Evolutionary conservation across 2,888 invertebrate genomes (phyloP).

Genomic region (Copidosoma aretas): DNA sequence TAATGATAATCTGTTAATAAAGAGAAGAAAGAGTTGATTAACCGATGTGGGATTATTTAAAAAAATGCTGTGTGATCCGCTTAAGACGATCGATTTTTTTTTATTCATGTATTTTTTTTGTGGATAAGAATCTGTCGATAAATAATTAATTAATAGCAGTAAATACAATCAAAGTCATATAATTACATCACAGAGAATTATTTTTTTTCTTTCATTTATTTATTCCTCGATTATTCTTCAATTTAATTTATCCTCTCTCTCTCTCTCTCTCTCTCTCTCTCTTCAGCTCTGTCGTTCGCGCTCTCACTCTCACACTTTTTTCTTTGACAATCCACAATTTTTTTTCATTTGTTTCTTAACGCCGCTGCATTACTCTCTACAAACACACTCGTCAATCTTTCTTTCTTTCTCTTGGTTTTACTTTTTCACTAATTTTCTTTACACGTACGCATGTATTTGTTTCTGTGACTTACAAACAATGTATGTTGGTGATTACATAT

Average conservation of each 20-base stretch:
- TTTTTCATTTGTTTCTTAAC: slow-evolving; percentile 18
- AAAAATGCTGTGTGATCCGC: slow-evolving; percentile 33
- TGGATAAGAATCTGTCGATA: slow-evolving; percentile 39
- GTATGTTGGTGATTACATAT: slow-evolving; percentile 36
- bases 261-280: slow-evolving; percentile 31
- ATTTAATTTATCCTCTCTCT: slow-evolving; percentile 27
- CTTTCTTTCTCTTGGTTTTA: slow-evolving; percentile 10
- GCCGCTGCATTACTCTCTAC: slow-evolving; percentile 5
- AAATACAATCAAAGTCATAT: slow-evolving; percentile 50
- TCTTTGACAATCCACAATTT: slow-evolving; percentile 1
- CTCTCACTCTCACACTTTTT: slow-evolving; percentile 25
- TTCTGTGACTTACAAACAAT: too few relatives aligned
- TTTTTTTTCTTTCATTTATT: slow-evolving; percentile 40
- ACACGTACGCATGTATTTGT: too few relatives aligned
- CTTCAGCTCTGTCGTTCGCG: slow-evolving; percentile 28
- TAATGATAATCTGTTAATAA: not conserved
- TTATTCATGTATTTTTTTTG: too few relatives aligned
- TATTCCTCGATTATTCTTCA: slow-evolving; percentile 31
- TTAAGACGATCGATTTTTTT: slow-evolving; percentile 33
- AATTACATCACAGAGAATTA: slow-evolving; percentile 57
- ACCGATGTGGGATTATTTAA: slow-evolving; percentile 19
- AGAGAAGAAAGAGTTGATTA: slow-evolving; percentile 29
- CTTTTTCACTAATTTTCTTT: too few relatives aligned
- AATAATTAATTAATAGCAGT: slow-evolving; percentile 42
- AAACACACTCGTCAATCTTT: not conserved